These are phyloP conservation scores for Catagonus wagneri DNA, from an alignment of 2,113 vertebrate species.

Conservation along the genomic window DNA sequence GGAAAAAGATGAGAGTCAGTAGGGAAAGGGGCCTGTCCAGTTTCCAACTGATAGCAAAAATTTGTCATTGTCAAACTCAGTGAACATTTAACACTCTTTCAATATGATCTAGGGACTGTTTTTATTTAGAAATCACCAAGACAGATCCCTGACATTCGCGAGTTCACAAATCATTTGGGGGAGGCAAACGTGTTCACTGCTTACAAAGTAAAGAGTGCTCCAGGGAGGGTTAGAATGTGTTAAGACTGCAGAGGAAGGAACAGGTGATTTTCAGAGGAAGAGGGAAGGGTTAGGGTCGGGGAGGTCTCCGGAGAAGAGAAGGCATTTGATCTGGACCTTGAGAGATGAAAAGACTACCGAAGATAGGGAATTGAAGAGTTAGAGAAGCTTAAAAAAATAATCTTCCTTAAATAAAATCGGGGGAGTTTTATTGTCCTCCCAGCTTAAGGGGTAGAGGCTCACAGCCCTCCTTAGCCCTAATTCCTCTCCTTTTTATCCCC, in stretches of 20 bases:
- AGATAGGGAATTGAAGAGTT: slow-evolving; percentile 60
- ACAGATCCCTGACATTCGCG: neutral
- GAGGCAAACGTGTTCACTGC: neutral
- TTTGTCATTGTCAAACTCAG: neutral
- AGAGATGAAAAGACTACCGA: slow-evolving; percentile 70
- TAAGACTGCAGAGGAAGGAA: slow-evolving; percentile 29
- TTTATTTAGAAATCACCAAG: slow-evolving; percentile 12
- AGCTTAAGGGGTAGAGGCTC: slow-evolving; percentile 41
- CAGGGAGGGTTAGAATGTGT: neutral
- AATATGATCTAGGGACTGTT: neutral
- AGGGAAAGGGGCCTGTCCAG: neutral
- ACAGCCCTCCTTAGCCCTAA: neutral
- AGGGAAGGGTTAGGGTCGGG: neutral
- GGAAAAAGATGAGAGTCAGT: neutral
- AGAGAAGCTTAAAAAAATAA: slow-evolving; percentile 57
- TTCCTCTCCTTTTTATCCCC: slow-evolving; percentile 54
- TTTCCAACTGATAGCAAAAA: neutral
- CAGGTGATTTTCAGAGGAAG: slow-evolving; percentile 54
- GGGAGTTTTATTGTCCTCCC: slow-evolving; percentile 28
- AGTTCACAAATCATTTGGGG: slow-evolving; percentile 32
- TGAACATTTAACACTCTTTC: neutral
- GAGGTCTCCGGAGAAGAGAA: slow-evolving; percentile 51
- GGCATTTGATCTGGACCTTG: slow-evolving; percentile 59
- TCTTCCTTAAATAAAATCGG: slow-evolving; percentile 56
- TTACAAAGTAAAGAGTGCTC: neutral